phyloP scores from a whole-genome alignment of 1,140 invertebrate species.

The Oryzaephilus surinamensis region DNA sequence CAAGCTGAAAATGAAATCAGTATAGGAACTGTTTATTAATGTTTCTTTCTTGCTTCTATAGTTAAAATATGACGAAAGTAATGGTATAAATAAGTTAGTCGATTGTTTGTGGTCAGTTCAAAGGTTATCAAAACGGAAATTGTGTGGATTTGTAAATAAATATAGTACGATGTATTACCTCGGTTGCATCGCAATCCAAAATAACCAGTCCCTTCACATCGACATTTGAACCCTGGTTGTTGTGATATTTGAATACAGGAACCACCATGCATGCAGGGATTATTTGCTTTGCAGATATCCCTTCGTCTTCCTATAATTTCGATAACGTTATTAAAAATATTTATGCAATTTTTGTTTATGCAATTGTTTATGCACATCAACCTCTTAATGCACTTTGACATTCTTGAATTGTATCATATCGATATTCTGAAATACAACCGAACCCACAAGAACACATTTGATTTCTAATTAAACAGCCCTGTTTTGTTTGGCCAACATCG shows the following conservation, averaged over 20 bases:
- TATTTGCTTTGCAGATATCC: constrained; percentile 47
- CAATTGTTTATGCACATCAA: constrained; percentile 25
- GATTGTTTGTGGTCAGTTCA: background rate
- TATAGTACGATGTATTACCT: constrained; percentile 22
- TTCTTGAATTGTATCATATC: constrained; percentile 38
- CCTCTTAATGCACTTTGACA: constrained; percentile 44
- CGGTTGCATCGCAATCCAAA: constrained; percentile 51
- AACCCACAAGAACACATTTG: constrained; percentile 41
- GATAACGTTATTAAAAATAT: constrained; percentile 1
- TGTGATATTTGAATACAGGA: constrained; percentile 57
- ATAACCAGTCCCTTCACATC: constrained; percentile 62
- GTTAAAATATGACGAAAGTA: no score
- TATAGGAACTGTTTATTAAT: background rate
- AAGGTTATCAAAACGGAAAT: background rate
- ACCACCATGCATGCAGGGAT: constrained; percentile 52
- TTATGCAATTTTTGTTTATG: background rate
- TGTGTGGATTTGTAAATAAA: constrained; percentile 1
- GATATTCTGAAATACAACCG: constrained; percentile 44
- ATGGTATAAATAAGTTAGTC: background rate
- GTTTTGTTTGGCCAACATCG: constrained; percentile 37
- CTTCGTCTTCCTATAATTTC: constrained; percentile 41
- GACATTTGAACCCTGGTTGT: constrained; percentile 55
- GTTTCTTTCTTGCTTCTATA: background rate
- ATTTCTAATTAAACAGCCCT: constrained; percentile 45
- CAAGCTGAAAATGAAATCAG: constrained; percentile 41